phyloP scores from a whole-genome alignment of 2,113 vertebrate genomes.

The Thunnus thynnus region DNA sequence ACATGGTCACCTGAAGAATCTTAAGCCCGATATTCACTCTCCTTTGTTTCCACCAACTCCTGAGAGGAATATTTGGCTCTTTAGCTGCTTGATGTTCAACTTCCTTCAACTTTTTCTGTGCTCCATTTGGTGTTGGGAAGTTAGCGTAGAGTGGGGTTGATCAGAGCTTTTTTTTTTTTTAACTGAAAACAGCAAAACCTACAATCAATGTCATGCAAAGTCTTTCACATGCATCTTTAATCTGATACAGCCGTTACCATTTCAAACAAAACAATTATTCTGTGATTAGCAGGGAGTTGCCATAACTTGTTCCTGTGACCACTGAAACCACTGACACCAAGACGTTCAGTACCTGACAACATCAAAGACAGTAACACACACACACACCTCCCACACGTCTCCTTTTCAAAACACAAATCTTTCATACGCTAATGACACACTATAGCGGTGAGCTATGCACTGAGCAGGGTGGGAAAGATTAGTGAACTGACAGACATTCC shows the following conservation, averaged over 20 bases:
- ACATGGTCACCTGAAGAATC: too few species aligned
- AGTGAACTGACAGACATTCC: slow-evolving; percentile 82
- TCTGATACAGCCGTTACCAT: slow-evolving; percentile 1
- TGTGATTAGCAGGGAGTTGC: slow-evolving; percentile 52
- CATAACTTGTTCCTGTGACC: slow-evolving; percentile 55
- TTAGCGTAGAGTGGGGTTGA: neutral
- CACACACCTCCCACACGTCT: slow-evolving; percentile 62
- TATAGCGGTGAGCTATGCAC: slow-evolving; percentile 50
- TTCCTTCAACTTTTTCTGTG: neutral
- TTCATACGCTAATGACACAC: slow-evolving; percentile 75
- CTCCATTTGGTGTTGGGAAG: neutral
- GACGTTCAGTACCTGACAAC: slow-evolving; percentile 72
- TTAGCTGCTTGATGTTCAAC: neutral
- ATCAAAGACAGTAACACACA: slow-evolving; percentile 74
- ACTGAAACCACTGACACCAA: slow-evolving; percentile 50
- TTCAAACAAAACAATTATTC: slow-evolving; percentile 43
- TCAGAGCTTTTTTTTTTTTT: neutral
- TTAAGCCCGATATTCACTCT: too few species aligned
- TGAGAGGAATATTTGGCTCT: neutral
- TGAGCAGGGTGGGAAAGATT: slow-evolving; percentile 74
- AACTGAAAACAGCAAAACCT: neutral
- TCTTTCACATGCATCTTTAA: slow-evolving; percentile 13
- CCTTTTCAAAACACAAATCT: slow-evolving; percentile 76
- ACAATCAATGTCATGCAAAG: slow-evolving; percentile 4
- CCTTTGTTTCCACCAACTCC: neutral